Conservation (phyloP, 2,113 vertebrate species). For the Tapirus terrestris region DNA sequence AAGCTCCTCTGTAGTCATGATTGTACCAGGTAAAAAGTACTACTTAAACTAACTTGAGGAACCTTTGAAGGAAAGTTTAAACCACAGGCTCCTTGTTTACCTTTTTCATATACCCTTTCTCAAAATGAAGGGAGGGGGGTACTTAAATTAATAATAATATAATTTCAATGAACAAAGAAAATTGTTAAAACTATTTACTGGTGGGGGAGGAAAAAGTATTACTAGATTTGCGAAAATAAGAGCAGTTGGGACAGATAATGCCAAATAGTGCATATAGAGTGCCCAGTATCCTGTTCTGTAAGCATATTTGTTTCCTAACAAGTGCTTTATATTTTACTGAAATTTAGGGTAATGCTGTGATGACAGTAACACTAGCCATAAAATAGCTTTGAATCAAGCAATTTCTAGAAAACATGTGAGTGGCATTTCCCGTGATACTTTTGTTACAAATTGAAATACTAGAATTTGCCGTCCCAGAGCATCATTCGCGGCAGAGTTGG, state of each 20-base stretch:
- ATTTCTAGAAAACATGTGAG: background rate
- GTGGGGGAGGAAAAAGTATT: background rate
- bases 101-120: background rate
- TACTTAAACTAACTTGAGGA: background rate
- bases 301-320: background rate
- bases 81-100: background rate
- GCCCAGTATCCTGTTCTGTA: background rate
- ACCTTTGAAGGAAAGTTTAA: background rate
- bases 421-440: background rate
- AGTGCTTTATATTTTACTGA: background rate
- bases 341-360: background rate
- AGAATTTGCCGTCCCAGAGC: background rate
- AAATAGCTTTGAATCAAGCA: background rate
- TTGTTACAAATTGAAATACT: background rate
- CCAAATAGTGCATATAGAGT: fast-evolving
- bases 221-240: background rate
- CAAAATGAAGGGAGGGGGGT: fast-evolving
- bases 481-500: fast-evolving
- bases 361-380: background rate
- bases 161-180: background rate
- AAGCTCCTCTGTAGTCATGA: background rate
- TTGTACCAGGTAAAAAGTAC: background rate
- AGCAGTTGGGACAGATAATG: background rate
- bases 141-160: background rate
- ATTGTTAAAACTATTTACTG: background rate